Conservation (phyloP, 2,888 invertebrate species). For the Zaprionus lineosus region DNA sequence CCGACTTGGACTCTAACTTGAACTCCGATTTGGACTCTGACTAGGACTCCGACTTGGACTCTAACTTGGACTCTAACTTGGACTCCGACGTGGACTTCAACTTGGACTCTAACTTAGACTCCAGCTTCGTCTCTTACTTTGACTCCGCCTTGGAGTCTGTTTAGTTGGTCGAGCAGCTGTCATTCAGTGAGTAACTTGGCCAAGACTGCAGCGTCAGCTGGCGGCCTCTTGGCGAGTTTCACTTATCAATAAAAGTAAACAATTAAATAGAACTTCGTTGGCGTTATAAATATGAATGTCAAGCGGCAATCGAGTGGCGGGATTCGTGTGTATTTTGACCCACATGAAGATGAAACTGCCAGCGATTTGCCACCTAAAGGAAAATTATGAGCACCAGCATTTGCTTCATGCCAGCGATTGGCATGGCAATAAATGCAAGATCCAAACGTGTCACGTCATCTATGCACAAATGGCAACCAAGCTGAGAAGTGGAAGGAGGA, state of each 20-base stretch:
- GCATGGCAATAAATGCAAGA: slow-evolving; percentile 45
- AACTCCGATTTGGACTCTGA: no score
- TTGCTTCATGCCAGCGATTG: slow-evolving; percentile 36
- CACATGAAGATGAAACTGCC: slow-evolving; percentile 68
- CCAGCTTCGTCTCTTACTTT: no score
- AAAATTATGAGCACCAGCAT: slow-evolving; percentile 76
- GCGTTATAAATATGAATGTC: slow-evolving; percentile 73
- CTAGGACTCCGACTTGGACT: no score
- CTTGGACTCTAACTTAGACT: no score
- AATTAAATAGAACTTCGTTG: slow-evolving; percentile 64
- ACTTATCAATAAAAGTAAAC: slow-evolving; percentile 61
- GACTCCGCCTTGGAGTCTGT: no score
- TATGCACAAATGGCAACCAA: slow-evolving; percentile 52
- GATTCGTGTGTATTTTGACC: slow-evolving; percentile 67
- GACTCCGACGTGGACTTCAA: no score
- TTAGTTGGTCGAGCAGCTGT: no score
- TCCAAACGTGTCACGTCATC: slow-evolving; percentile 44
- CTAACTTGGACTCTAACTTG: no score
- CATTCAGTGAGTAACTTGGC: no score
- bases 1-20: no score
- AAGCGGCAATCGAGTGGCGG: slow-evolving; percentile 37
- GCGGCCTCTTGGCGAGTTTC: slow-evolving; percentile 52
- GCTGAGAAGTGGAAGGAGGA: slow-evolving; percentile 16
- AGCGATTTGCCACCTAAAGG: slow-evolving; percentile 73
- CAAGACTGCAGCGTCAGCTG: no score